These are phyloP conservation scores for Archips crataeganus DNA, from an alignment of 2,888 invertebrate species.

Conservation along the genomic window DNA sequence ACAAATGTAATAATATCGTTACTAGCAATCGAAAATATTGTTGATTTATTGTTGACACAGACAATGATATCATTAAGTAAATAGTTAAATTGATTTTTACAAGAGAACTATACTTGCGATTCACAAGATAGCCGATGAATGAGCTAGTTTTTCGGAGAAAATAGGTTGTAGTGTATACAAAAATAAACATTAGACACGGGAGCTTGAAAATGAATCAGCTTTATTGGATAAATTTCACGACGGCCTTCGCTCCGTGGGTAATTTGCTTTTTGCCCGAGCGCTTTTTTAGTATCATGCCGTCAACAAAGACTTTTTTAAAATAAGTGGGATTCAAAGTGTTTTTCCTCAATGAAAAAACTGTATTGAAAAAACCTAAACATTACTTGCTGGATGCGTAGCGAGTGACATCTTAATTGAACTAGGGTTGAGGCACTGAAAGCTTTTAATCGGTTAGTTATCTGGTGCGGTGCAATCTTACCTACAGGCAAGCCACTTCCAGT, in stretches of 20 bases:
- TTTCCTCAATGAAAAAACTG: background rate
- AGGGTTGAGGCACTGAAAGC: background rate
- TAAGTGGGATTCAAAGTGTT: background rate
- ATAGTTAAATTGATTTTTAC: no score
- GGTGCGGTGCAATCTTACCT: background rate
- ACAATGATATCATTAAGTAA: no score
- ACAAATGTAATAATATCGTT: no score
- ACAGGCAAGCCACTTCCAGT: no score
- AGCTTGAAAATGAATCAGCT: conserved; percentile 16
- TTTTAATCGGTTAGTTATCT: background rate
- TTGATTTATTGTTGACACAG: no score
- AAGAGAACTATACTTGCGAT: no score
- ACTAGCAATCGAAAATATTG: no score
- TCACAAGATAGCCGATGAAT: no score
- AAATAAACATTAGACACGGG: background rate
- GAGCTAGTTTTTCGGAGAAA: no score
- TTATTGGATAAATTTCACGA: conserved; percentile 15
- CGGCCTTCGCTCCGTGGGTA: conserved; percentile 24
- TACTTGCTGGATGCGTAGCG: background rate
- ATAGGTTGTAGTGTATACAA: background rate
- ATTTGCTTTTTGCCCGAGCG: conserved; percentile 15
- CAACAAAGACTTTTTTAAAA: conserved; percentile 18
- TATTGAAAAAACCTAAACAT: conserved; percentile 6
- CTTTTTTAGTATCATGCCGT: conserved; percentile 13
- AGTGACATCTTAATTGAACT: background rate